phyloP scores from a whole-genome alignment of 2,888 invertebrate genomes.

The Fissipunctia ypsillon region DNA sequence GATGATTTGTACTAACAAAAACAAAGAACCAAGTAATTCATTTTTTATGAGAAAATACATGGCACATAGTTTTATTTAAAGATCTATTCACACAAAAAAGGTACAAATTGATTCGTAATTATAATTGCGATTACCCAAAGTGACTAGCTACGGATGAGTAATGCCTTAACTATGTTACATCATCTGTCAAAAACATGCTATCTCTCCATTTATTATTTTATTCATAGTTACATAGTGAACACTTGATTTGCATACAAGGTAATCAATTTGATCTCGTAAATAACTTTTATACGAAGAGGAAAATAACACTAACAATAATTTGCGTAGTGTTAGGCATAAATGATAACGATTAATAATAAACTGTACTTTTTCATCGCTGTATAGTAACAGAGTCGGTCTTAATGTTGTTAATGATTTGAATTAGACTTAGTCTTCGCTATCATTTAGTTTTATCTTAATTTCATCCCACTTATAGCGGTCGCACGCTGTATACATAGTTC shows the following conservation, averaged over 20 bases:
- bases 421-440: constrained; percentile 50
- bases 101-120: constrained; percentile 55
- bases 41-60: not conserved
- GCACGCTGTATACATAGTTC: constrained; percentile 65
- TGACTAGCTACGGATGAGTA: constrained; percentile 54
- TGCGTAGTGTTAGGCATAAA: not conserved
- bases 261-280: constrained; percentile 60
- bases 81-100: constrained; percentile 24
- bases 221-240: constrained; percentile 55
- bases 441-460: constrained; percentile 59
- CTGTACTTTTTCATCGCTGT: constrained; percentile 34
- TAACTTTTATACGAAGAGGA: constrained; percentile 27
- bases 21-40: not conserved
- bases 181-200: constrained; percentile 65
- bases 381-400: not conserved
- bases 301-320: constrained; percentile 29
- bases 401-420: constrained; percentile 34
- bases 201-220: constrained; percentile 56
- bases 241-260: constrained; percentile 64
- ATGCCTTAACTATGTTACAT: constrained; percentile 61
- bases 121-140: constrained; percentile 57
- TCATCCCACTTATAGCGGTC: constrained; percentile 56
- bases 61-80: constrained; percentile 22
- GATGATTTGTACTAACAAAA: not conserved
- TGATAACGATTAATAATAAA: constrained; percentile 34